phyloP scores from a whole-genome alignment of 2,113 vertebrate genomes.

The Pachycephala philippinensis region DNA sequence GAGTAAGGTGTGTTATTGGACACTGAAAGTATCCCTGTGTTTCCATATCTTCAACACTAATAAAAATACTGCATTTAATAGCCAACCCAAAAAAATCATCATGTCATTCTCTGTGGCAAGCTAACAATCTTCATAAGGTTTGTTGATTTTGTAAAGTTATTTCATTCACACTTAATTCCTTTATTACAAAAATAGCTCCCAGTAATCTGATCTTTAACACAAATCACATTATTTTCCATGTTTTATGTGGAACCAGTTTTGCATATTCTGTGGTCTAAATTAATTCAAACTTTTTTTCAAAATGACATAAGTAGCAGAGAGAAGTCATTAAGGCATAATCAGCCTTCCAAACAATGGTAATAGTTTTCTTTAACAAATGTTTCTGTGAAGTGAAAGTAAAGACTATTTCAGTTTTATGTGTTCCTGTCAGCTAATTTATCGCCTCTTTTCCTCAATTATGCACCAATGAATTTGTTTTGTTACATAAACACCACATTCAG shows the following conservation, averaged over 20 bases:
- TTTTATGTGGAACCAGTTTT: not conserved
- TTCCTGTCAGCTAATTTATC: slow-evolving; percentile 8
- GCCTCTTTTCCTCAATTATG: not conserved
- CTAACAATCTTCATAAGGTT: not conserved
- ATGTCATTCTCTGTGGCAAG: not conserved
- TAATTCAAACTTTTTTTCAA: not conserved
- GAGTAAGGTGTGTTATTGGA: not conserved
- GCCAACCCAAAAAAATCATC: not conserved
- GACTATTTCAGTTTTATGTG: not conserved
- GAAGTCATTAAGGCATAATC: not conserved
- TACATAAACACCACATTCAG: not conserved
- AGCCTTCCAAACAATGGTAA: not conserved
- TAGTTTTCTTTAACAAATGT: not conserved
- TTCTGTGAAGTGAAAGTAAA: not conserved
- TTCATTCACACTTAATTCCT: not conserved
- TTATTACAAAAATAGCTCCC: not conserved
- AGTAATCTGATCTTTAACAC: not conserved
- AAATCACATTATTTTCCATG: not conserved
- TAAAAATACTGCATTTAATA: not conserved
- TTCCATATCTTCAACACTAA: not conserved
- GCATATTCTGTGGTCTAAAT: not conserved
- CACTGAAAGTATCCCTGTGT: not conserved
- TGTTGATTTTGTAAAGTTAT: not conserved
- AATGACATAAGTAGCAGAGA: not conserved
- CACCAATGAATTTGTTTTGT: not conserved